Percentiles rank a stretch among this genome's conserved stretches.
phyloP scores from a whole-genome alignment of 2,888 invertebrate species.

The Lithodes maja region DNA sequence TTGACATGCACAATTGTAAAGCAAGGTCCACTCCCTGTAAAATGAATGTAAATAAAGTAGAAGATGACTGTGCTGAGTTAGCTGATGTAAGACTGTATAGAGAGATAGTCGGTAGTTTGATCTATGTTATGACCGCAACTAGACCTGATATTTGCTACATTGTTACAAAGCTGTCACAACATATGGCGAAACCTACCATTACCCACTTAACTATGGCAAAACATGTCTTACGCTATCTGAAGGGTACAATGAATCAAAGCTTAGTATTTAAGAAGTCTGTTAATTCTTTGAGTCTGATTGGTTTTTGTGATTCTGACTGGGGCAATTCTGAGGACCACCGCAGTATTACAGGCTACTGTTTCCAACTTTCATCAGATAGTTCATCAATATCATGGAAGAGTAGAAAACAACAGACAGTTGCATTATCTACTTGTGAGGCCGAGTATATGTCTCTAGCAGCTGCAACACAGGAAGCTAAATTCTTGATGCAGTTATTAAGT shows the following conservation, averaged over 20 bases:
- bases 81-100: not conserved
- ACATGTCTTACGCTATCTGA: slow-evolving; percentile 19
- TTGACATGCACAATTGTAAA: slow-evolving; percentile 18
- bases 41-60: not conserved
- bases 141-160: not conserved
- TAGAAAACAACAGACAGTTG: slow-evolving; percentile 28
- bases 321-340: not conserved
- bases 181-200: not conserved
- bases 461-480: slow-evolving; percentile 29
- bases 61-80: slow-evolving; percentile 10
- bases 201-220: slow-evolving; percentile 1
- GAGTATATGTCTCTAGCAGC: slow-evolving; percentile 2
- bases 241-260: slow-evolving; percentile 7
- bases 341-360: slow-evolving; percentile 24
- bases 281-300: slow-evolving; percentile 3
- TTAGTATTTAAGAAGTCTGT: slow-evolving; percentile 21
- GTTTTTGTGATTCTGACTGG: slow-evolving; percentile 28
- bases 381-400: slow-evolving; percentile 26
- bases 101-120: slow-evolving; percentile 25
- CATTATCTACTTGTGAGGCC: slow-evolving; percentile 34
- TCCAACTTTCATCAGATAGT: not conserved
- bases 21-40: slow-evolving; percentile 17
- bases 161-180: slow-evolving; percentile 10
- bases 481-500: slow-evolving; percentile 12
- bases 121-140: slow-evolving; percentile 3